Conservation (phyloP, 2,113 vertebrate genomes). For the Etia nguti region DNA sequence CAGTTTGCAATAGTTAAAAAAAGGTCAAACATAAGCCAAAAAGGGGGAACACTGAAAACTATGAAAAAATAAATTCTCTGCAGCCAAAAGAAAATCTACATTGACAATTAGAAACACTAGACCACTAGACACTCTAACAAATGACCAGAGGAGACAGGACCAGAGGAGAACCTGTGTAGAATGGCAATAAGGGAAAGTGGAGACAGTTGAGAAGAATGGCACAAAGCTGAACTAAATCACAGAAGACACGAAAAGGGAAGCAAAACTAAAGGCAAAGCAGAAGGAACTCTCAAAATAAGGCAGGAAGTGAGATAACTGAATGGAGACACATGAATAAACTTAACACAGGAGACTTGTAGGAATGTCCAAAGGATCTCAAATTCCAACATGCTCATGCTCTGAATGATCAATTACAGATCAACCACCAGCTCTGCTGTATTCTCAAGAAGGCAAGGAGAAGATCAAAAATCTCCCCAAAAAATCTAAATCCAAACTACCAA, state of each 20-base stretch:
- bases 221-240: background rate
- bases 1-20: background rate
- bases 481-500: too few relatives aligned
- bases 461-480: too few relatives aligned
- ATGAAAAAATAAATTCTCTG: background rate
- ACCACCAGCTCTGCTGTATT: too few relatives aligned
- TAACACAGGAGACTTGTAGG: background rate
- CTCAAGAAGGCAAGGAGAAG: too few relatives aligned
- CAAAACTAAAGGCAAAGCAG: background rate
- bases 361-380: too few relatives aligned
- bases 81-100: background rate
- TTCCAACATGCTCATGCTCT: too few relatives aligned
- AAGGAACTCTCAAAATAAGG: background rate
- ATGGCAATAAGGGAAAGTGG: background rate
- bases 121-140: background rate
- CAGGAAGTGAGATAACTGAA: background rate
- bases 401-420: too few relatives aligned
- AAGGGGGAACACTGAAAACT: background rate
- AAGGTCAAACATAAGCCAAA: background rate
- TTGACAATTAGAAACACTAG: background rate
- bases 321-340: background rate
- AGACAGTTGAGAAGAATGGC: background rate
- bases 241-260: background rate
- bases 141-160: background rate
- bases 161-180: background rate